phyloP scores from a whole-genome alignment of 2,113 vertebrate genomes.

The Percopsis transmontana region DNA sequence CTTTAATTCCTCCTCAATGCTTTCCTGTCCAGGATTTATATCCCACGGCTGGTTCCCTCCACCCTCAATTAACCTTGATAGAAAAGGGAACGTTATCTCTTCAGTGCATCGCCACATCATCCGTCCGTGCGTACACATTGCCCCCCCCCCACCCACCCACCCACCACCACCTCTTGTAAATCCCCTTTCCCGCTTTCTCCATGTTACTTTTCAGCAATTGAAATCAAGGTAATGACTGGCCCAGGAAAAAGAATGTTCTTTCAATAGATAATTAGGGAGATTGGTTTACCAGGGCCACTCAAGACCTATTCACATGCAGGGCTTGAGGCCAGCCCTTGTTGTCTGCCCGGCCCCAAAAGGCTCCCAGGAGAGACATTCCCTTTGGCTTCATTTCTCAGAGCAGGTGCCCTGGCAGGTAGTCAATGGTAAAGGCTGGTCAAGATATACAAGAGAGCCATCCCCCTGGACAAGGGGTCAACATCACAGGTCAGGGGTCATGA shows the following conservation, averaged over 20 bases:
- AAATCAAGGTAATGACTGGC: slow-evolving; percentile 86
- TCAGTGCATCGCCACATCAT: slow-evolving; percentile 31
- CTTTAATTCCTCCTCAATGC: slow-evolving; percentile 65
- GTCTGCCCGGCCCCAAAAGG: slow-evolving; percentile 74
- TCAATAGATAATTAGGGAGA: slow-evolving; percentile 92
- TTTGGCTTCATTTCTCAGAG: slow-evolving; percentile 87
- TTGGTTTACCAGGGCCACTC: slow-evolving; percentile 85
- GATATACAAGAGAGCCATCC: slow-evolving; percentile 77
- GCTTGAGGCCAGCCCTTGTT: slow-evolving; percentile 74
- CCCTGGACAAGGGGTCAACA: slow-evolving; percentile 83
- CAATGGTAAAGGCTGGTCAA: slow-evolving; percentile 84
- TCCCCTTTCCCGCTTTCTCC: slow-evolving; percentile 35
- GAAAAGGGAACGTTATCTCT: slow-evolving; percentile 64
- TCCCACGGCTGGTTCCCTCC: slow-evolving; percentile 65
- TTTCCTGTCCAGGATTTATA: slow-evolving; percentile 64
- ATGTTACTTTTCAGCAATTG: slow-evolving; percentile 82
- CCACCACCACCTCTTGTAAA: too few relatives aligned
- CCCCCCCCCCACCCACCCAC: too few relatives aligned
- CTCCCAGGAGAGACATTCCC: slow-evolving; percentile 87
- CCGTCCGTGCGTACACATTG: slow-evolving; percentile 47
- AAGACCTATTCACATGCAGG: slow-evolving; percentile 77
- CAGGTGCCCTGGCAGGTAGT: slow-evolving; percentile 96
- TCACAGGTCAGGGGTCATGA: slow-evolving; percentile 84
- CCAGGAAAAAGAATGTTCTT: slow-evolving; percentile 81
- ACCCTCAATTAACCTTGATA: slow-evolving; percentile 72